These are phyloP conservation scores for Chroicocephalus ridibundus DNA, from an alignment of 2,113 vertebrate species.

Conservation along the genomic window DNA sequence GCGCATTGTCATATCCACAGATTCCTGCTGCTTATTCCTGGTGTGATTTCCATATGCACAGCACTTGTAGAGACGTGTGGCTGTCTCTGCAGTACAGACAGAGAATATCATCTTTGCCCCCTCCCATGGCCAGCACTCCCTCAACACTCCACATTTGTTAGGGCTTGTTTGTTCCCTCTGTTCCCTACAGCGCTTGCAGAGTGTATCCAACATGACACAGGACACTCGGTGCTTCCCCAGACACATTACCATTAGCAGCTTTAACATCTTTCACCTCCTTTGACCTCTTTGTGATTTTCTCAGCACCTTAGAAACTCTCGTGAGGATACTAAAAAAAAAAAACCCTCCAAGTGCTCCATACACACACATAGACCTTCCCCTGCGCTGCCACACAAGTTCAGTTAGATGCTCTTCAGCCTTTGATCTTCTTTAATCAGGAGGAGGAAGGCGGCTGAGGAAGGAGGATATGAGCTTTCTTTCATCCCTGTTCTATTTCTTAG, in stretches of 20 bases:
- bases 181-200: neutral
- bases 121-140: neutral
- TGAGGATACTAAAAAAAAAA: neutral
- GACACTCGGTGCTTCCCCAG: neutral
- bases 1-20: neutral
- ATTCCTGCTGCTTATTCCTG: neutral
- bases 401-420: neutral
- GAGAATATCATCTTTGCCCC: neutral
- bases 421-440: slow-evolving; percentile 39
- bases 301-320: neutral
- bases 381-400: neutral
- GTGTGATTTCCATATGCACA: neutral
- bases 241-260: neutral
- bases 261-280: neutral
- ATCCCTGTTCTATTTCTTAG: neutral
- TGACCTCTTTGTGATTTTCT: neutral
- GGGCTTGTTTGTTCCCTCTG: neutral
- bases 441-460: neutral
- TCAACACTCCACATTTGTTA: neutral
- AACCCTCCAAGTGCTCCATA: neutral
- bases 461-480: slow-evolving; percentile 11
- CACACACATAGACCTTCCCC: neutral
- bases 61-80: neutral
- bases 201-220: neutral
- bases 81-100: neutral